Base-by-base conservation (phyloP, 37 sponge, comb jelly and placozoan species). In the Theonella swinhoei region DNA sequence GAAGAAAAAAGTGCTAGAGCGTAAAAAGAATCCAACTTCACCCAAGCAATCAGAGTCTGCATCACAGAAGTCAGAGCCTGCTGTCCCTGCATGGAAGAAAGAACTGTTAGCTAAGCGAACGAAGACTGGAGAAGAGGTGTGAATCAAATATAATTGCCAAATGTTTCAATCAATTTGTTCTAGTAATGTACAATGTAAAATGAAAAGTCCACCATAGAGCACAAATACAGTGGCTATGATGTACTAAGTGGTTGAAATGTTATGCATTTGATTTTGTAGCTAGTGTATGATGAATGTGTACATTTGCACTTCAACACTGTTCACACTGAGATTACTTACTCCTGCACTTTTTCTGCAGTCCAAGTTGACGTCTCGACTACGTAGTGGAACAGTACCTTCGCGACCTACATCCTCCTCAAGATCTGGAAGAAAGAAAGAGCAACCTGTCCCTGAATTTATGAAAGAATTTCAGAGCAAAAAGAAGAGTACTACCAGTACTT, bases 391-490 rank as follows among this genome's bases (percentile, higher is more conserved):
- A 81, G 72, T 42, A 35, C 81, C 8, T 47, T 41, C 43, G 42
- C 67, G 30, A 36, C 68, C 28, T 7, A 39, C 38, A 23, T 78
- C 17, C 59, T 64, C 36, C n/a, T 67, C 11, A n/a, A 63, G 31
- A 32, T 19, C 2, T 68, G 72, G 34, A 61, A 64, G 28, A 75
- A 83, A 32, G 78, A 78, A 30, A 38, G 59, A 26, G 36, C 29
- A 70, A 85, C 86, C 54, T 47, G 54, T 47, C 1, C 91, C 91
- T 29, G 67, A 34, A 24, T 91, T 91, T 74, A 83, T 91, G 80
- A 83, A 83, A 63, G 91, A 91, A 54, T 91, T 91, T 76, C 83
- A 87, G 59, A 75, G 38, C 30, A 91, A 78, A 62, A 86, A 87
- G 65, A 41, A 80, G 76, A 19, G 63, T 72, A 60, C 30, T 17